Percentiles rank a stretch among this genome's conserved stretches.
phyloP scores from a whole-genome alignment of 2,888 invertebrate species.

The Apamea crenata region DNA sequence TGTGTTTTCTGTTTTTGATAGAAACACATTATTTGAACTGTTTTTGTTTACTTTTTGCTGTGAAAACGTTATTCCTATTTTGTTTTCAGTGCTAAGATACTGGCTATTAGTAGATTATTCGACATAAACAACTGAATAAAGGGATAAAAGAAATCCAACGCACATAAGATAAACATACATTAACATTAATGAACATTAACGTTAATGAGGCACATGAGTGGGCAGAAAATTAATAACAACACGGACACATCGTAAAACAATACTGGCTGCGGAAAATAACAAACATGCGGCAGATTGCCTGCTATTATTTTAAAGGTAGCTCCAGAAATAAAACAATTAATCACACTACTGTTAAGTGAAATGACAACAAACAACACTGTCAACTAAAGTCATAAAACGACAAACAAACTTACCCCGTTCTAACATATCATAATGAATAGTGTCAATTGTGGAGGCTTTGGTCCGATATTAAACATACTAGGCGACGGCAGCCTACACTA shows the following conservation, averaged over 20 bases:
- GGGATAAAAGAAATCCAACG: neutral
- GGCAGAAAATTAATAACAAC: neutral
- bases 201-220: neutral
- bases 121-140: neutral
- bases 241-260: neutral
- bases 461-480: neutral
- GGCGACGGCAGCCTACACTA: neutral
- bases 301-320: neutral
- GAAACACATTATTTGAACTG: neutral
- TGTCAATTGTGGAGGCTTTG: neutral
- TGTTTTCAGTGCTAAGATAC: neutral
- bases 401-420: neutral
- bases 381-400: neutral
- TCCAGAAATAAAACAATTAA: neutral
- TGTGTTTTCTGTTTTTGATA: constrained; percentile 1
- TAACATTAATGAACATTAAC: neutral
- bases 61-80: neutral
- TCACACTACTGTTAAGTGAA: neutral
- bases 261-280: neutral
- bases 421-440: constrained; percentile 1
- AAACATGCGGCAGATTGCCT: neutral
- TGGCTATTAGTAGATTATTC: neutral
- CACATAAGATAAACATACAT: neutral
- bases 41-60: neutral
- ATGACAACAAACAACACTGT: neutral